phyloP scores from a whole-genome alignment of 2,797 vertebrate species.

The Coendou prehensilis region DNA sequence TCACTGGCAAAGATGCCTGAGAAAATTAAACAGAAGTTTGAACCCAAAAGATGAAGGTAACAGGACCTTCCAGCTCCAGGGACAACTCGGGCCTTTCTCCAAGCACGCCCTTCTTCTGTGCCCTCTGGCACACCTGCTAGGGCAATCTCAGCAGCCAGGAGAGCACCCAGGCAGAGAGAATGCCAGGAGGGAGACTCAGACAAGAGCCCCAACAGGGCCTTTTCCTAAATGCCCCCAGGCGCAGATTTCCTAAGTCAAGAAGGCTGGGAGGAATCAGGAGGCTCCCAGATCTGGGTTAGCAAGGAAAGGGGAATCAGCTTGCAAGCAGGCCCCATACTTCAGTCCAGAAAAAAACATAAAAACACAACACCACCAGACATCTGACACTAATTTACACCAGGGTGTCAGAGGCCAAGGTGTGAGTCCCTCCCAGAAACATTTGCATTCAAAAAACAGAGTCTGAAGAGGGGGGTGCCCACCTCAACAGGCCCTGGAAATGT shows the following conservation, averaged over 20 bases:
- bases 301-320: not conserved
- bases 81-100: not conserved
- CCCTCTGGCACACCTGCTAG: not conserved
- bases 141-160: no score
- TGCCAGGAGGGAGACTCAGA: not conserved
- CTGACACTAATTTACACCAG: constrained; percentile 38
- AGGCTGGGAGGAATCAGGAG: not conserved
- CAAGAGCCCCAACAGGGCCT: not conserved
- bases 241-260: not conserved
- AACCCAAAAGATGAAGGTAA: constrained; percentile 15
- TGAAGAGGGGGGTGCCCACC: not conserved
- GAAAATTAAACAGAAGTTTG: not conserved
- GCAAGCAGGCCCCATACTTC: not conserved
- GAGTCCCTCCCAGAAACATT: not conserved
- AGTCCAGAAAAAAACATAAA: not conserved
- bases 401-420: not conserved
- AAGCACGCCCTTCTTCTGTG: not conserved
- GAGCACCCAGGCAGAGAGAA: not conserved
- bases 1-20: constrained; percentile 7
- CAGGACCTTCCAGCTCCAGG: not conserved
- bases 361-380: not conserved
- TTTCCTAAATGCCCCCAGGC: not conserved
- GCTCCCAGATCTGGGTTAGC: not conserved
- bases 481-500: not conserved
- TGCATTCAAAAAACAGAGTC: constrained; percentile 31